Percentiles rank a stretch among this genome's conserved stretches.
phyloP scores from a whole-genome alignment of 2,797 vertebrate genomes.

The Ctenochaetus hawaiiensis region DNA sequence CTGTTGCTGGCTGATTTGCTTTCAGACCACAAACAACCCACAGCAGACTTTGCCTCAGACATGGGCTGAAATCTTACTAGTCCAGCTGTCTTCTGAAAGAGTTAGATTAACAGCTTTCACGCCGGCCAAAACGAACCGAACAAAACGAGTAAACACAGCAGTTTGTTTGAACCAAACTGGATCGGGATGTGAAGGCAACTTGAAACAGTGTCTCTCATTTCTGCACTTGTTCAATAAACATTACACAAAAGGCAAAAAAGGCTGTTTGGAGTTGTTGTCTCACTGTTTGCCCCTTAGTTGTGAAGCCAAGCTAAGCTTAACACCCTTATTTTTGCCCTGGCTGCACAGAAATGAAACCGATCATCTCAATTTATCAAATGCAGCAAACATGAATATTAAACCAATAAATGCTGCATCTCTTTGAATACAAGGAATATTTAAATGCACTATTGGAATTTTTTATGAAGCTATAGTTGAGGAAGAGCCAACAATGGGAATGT shows the following conservation, averaged over 20 bases:
- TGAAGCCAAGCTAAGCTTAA: not conserved
- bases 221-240: not conserved
- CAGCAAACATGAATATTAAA: conserved; percentile 17
- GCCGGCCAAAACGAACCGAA: not conserved
- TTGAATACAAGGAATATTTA: not conserved
- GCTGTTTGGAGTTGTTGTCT: not conserved
- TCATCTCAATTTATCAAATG: not conserved
- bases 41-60: too few species aligned
- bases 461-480: conserved; percentile 2
- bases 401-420: conserved; percentile 11
- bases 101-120: not conserved
- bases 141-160: not conserved
- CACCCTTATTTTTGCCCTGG: not conserved
- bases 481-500: not conserved
- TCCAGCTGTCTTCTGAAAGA: not conserved
- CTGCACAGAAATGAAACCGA: not conserved
- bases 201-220: not conserved
- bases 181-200: not conserved
- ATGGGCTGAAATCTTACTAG: too few species aligned
- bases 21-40: not conserved
- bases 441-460: not conserved
- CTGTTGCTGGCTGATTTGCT: not conserved
- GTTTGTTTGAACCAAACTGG: too few species aligned
- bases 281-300: not conserved
- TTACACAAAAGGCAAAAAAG: not conserved